Percentiles rank a stretch among this genome's conserved stretches.
phyloP scores from a whole-genome alignment of 2,888 invertebrate genomes.

The Schizaphis graminum region DNA sequence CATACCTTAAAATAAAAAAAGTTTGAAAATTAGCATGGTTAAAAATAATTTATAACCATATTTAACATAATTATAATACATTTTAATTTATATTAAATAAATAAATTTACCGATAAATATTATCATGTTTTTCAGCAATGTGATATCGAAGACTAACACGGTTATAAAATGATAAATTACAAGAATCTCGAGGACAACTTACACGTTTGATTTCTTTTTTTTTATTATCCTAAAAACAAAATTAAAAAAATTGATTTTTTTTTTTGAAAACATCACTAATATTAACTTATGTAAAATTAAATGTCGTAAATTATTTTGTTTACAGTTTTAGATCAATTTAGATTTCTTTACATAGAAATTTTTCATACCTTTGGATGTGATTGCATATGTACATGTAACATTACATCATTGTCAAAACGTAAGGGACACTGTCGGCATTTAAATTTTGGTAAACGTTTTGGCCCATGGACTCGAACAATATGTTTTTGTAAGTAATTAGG shows the following conservation, averaged over 20 bases:
- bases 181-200: constrained; percentile 54
- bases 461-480: constrained; percentile 51
- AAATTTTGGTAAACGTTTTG: constrained; percentile 52
- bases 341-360: neutral
- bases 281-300: neutral
- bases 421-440: constrained; percentile 56
- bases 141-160: constrained; percentile 60
- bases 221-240: constrained; percentile 18
- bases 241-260: neutral
- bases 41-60: neutral
- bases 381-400: constrained; percentile 59
- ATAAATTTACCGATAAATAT: constrained; percentile 53
- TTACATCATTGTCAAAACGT: constrained; percentile 50
- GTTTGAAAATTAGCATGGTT: neutral
- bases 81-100: neutral
- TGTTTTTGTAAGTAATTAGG: constrained; percentile 63
- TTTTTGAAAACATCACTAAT: no score
- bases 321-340: neutral
- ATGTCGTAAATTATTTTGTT: neutral
- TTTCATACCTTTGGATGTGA: constrained; percentile 53
- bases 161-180: constrained; percentile 59
- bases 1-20: constrained; percentile 68
- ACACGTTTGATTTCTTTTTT: constrained; percentile 52
- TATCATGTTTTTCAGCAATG: constrained; percentile 62
- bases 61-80: neutral